These are phyloP conservation scores for Drosophila helvetica DNA, from an alignment of 2,888 invertebrate species.

Conservation along the genomic window DNA sequence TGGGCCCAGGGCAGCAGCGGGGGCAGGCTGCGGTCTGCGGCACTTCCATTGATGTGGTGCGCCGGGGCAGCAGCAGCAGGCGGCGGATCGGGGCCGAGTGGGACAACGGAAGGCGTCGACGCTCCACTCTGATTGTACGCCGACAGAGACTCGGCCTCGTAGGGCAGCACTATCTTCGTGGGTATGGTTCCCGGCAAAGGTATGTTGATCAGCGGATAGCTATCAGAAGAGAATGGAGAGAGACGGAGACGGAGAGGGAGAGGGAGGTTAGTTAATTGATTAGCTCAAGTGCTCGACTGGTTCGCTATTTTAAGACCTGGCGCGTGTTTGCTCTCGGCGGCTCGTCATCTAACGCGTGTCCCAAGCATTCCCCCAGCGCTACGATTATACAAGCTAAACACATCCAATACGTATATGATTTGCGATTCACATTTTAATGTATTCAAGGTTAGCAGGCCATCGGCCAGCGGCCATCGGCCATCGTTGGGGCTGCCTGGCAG, in stretches of 20 bases:
- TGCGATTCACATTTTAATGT: slow-evolving; percentile 41
- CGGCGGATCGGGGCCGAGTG: slow-evolving; percentile 49
- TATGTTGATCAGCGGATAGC: slow-evolving; percentile 93
- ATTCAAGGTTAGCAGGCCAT: slow-evolving; percentile 70
- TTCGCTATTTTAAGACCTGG: slow-evolving; percentile 35
- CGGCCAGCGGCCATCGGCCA: background rate
- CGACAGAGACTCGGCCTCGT: slow-evolving; percentile 78
- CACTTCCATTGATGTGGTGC: slow-evolving; percentile 45
- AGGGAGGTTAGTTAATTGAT: background rate
- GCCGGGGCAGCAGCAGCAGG: slow-evolving; percentile 62
- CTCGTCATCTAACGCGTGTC: slow-evolving; percentile 61
- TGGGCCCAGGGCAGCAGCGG: slow-evolving; percentile 86
- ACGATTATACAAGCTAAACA: background rate
- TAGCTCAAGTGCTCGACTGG: slow-evolving; percentile 20
- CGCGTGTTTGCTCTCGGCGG: slow-evolving; percentile 31
- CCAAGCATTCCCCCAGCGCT: slow-evolving; percentile 15
- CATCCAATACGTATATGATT: slow-evolving; percentile 41
- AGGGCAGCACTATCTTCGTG: slow-evolving; percentile 87
- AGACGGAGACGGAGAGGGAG: background rate
- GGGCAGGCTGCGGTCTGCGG: slow-evolving; percentile 29
- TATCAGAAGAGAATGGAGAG: slow-evolving; percentile 79
- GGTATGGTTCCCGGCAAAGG: slow-evolving; percentile 96
- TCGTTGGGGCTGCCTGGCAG: background rate
- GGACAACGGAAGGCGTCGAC: slow-evolving; percentile 50
- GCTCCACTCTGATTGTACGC: slow-evolving; percentile 47